These are phyloP conservation scores for Rugalucina vietnamica DNA, from an alignment of 2,888 invertebrate species.

Conservation along the genomic window DNA sequence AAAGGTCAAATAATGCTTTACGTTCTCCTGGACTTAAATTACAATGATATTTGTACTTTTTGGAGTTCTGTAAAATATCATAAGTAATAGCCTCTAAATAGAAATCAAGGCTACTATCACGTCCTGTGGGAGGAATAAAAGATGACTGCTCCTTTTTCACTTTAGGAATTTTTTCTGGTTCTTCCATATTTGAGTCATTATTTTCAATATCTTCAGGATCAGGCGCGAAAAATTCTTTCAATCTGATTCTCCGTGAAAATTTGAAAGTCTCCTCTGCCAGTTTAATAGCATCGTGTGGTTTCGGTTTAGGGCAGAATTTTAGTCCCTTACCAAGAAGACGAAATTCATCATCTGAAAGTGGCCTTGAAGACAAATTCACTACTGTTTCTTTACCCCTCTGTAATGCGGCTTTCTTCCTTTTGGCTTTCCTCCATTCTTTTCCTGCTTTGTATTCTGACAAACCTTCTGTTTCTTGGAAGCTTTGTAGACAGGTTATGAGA, in stretches of 20 bases:
- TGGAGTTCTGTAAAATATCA: background rate
- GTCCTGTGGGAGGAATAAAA: background rate
- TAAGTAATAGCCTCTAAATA: conserved; percentile 6
- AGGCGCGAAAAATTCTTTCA: no score
- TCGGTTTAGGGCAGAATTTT: conserved; percentile 31
- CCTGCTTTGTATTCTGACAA: no score
- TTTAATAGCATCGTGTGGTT: conserved; percentile 28
- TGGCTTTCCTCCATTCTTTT: no score
- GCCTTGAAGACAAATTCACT: conserved; percentile 19
- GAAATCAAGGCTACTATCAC: conserved; percentile 29
- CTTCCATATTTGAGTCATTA: no score
- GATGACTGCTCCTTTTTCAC: conserved; percentile 18
- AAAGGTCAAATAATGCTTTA: background rate
- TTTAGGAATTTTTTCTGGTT: background rate
- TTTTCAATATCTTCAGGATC: no score
- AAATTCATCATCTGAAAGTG: conserved; percentile 19
- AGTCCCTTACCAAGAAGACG: conserved; percentile 34
- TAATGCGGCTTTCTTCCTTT: no score
- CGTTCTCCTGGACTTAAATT: conserved; percentile 13
- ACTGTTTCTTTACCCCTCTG: conserved; percentile 12
- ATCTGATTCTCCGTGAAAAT: no score
- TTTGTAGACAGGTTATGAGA: no score
- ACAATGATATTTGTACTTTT: background rate
- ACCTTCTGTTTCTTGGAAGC: no score
- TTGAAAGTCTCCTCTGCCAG: conserved; percentile 30